These are phyloP conservation scores for Tipula vernalis DNA, from an alignment of 2,888 invertebrate genomes.

Conservation along the genomic window DNA sequence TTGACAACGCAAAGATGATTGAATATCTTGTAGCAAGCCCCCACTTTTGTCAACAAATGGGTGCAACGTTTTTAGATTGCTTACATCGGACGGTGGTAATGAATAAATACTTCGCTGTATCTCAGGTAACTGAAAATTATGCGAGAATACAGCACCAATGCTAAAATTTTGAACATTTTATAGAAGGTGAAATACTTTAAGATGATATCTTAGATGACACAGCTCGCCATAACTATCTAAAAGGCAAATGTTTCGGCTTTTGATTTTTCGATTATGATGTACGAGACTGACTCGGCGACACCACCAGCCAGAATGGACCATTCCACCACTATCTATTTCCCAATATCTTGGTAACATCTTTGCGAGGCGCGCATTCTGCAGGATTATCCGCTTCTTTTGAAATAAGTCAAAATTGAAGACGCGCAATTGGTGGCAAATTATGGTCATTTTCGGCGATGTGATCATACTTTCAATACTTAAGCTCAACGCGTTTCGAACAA, in stretches of 20 bases:
- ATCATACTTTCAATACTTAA: not conserved
- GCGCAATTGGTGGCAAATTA: not conserved
- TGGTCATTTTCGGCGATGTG: not conserved
- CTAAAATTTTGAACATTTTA: too few species aligned
- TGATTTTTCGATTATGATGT: not conserved
- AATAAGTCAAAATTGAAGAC: not conserved
- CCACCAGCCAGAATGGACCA: not conserved
- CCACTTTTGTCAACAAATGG: not conserved
- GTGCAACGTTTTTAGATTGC: not conserved
- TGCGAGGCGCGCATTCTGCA: not conserved
- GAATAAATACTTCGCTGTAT: too few species aligned
- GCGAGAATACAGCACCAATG: too few species aligned
- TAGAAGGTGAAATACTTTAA: too few species aligned
- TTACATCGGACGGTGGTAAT: not conserved
- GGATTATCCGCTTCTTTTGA: not conserved
- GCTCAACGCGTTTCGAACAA: too few species aligned
- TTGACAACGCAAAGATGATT: not conserved
- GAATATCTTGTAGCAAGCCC: not conserved
- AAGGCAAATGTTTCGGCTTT: not conserved
- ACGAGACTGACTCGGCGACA: not conserved
- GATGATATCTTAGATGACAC: too few species aligned
- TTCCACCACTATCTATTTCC: not conserved
- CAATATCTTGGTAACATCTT: not conserved
- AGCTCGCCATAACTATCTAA: not conserved
- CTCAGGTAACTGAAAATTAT: too few species aligned